Base-by-base conservation (phyloP, 2,113 vertebrate genomes). In the Neotragus pygmaeus region DNA sequence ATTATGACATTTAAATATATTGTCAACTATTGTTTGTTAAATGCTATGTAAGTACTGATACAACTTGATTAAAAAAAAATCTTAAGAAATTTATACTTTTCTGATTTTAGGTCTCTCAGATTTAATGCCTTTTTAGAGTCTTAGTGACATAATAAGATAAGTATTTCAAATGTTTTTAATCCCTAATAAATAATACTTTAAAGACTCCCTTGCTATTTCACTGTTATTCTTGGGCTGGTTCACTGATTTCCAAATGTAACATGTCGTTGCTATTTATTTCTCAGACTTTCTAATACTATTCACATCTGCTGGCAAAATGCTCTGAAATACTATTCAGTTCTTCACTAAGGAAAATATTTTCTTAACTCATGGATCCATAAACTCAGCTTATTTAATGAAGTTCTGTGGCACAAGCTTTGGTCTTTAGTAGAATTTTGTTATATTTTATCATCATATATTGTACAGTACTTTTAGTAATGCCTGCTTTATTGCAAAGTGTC, bases 251-350 rank as follows among this genome's bases (percentile, higher is more conserved):
- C 36, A 88, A 86, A 88, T 49, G 70, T 86, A 62, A 82, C 28
- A 57, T 94, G 78, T 91, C 51, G 15, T 64, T 93, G 45, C 17
- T 81, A 75, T 89, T 85, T 94, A 78, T 93, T 97, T 96, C 36
- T 62, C 73, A 2, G 62, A 93, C 47, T 80, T 94, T 85, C 70
- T 80, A 84, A 91, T 53, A 80, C 28, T 92, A 30, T 73, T 96
- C 62, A 4, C 57, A 7, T 6, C 28, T 78, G 21, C 27, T 95
- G 30, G 30, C 43, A 81, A 95, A 92, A 90, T 33, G 1, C 33
- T 91, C 43, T 83, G 75, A 96, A 97, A 96, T 51, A 49, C 49
- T 77, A 16, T 73, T 95, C 43, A 93, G 4, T 82, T 93, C 51
- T 64, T 60, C 19, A 73, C 21, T 36, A 88, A 90, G 7, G 13